Conservation (phyloP, 2,888 invertebrate species). For the Brenthis hecate region DNA sequence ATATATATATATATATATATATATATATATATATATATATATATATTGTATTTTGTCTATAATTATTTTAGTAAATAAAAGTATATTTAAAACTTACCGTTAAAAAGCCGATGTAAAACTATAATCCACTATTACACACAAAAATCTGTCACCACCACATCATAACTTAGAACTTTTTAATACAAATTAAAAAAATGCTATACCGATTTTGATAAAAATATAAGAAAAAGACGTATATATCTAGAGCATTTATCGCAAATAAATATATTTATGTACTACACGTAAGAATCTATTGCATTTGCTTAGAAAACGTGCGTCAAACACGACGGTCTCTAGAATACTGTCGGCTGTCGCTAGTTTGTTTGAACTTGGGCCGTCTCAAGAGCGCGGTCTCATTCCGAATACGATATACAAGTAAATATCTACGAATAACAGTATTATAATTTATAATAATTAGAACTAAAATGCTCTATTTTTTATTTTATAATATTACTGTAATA, state of each 20-base stretch:
- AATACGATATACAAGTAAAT: too few relatives aligned
- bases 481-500: too few relatives aligned
- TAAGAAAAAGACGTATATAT: background rate
- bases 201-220: conserved; percentile 1
- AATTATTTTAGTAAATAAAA: background rate
- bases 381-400: conserved; percentile 42
- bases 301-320: conserved; percentile 22
- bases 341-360: conserved; percentile 34
- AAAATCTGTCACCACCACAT: conserved; percentile 16
- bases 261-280: background rate
- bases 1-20: too few relatives aligned
- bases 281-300: too few relatives aligned
- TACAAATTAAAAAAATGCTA: background rate
- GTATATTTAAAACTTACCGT: conserved; percentile 25
- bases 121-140: conserved; percentile 23
- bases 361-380: conserved; percentile 49
- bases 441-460: too few relatives aligned
- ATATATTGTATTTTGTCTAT: too few relatives aligned
- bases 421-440: too few relatives aligned
- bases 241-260: background rate
- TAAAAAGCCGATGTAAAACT: conserved; percentile 27
- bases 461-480: too few relatives aligned
- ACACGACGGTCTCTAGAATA: conserved; percentile 28
- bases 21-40: too few relatives aligned
- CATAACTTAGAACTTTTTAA: background rate